Base-by-base conservation (phyloP, 2,113 vertebrate species). In the Cynocephalus volans region DNA sequence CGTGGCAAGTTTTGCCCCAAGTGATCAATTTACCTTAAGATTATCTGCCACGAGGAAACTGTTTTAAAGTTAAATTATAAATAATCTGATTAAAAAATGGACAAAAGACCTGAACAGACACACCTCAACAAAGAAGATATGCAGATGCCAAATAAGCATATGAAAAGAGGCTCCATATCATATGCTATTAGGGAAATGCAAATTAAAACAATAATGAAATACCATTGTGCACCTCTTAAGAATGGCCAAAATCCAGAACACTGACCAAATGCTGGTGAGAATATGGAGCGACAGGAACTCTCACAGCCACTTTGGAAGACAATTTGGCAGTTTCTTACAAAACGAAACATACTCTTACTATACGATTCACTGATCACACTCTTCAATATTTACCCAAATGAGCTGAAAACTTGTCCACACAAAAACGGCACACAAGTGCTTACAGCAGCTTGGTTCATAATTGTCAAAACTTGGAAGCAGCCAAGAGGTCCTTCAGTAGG, bases 181-280 rank as follows among this genome's bases (percentile, higher is more conserved):
- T 1, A 0, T 10, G 17, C 56, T n/a, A 6, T 8, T 4, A 45
- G 45, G 45, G 45, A 36, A 54, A 81, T 0, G 1, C 26, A 13
- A 5, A 3, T 19, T 2, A 23, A 24, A 67, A 23, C 52, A 17
- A 4, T n/a, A n/a, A 12, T 0, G 23, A 64, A 65, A 58, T 0
- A 12, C 64, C 41, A 1, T 2, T 3, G 1, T 18, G 19, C 8
- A 8, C 45, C 31, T 6, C 0, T 3, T 6, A 2, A 2, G 33
- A 36, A 62, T 0, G 28, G 56, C 19, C n/a, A 1, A 31, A 26
- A 23, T 18, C 8, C 41, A 41, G 64, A 21, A 14, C 64, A 0
- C 45, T 3, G 60, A 14, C 5, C 77, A 11, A 11, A 26, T 2
- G 33, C 60, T 50, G 52, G 33, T 0, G 1, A 28, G 60, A 60